These are phyloP conservation scores for Potamarius usumacintae DNA, from an alignment of 2,113 vertebrate genomes.

Conservation along the genomic window DNA sequence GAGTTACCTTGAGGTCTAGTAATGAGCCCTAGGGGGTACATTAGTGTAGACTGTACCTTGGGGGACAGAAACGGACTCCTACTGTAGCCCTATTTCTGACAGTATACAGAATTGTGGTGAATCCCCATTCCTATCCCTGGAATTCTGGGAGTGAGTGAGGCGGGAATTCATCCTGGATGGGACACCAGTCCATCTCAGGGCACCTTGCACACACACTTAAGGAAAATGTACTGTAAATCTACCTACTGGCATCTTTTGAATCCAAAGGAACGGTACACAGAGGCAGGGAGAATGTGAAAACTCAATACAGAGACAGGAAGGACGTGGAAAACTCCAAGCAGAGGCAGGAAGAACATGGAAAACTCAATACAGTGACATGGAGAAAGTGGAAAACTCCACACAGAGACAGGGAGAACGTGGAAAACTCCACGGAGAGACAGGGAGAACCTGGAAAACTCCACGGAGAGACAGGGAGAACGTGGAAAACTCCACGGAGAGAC, in stretches of 20 bases:
- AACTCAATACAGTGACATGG: neutral
- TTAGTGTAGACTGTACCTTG: too few relatives aligned
- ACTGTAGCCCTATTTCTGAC: too few relatives aligned
- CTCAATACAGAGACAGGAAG: neutral
- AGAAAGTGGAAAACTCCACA: neutral
- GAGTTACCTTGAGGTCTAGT: too few relatives aligned
- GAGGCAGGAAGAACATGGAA: neutral
- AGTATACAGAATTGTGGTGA: neutral
- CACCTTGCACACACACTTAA: neutral
- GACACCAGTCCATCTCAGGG: neutral
- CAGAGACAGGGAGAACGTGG: neutral
- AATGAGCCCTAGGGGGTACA: too few relatives aligned
- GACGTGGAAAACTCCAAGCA: neutral
- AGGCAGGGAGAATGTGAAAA: neutral
- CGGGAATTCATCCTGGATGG: neutral
- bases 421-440: neutral
- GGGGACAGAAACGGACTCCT: too few relatives aligned
- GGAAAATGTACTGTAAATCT: neutral
- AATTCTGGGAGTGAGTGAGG: neutral
- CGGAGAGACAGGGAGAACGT: neutral
- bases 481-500: neutral
- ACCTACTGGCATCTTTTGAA: neutral
- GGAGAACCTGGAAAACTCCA: neutral
- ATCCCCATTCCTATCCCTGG: neutral
- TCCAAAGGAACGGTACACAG: neutral